These are phyloP conservation scores for Synanthedon vespiformis DNA, from an alignment of 2,888 invertebrate species.

Conservation along the genomic window DNA sequence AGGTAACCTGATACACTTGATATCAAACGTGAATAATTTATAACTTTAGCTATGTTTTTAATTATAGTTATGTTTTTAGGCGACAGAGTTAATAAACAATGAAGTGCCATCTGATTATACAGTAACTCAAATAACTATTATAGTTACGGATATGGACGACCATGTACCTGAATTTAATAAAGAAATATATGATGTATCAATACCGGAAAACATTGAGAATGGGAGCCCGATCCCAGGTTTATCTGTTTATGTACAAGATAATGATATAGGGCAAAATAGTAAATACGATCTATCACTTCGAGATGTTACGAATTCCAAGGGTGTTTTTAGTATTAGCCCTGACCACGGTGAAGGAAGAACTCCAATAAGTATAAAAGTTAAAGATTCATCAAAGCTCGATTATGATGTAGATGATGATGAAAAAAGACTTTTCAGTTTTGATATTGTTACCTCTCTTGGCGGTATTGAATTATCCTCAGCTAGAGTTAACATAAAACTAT, in stretches of 20 bases:
- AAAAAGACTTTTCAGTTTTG: constrained; percentile 73
- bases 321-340: constrained; percentile 75
- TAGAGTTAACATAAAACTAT: constrained; percentile 73
- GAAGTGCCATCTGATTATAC: constrained; percentile 77
- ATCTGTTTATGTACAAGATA: constrained; percentile 79
- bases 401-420: constrained; percentile 75
- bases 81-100: constrained; percentile 80
- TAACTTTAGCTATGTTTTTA: neutral
- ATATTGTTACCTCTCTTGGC: constrained; percentile 73
- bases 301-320: constrained; percentile 70
- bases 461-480: constrained; percentile 70
- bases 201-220: constrained; percentile 81
- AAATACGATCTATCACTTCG: constrained; percentile 74
- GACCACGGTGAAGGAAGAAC: constrained; percentile 78
- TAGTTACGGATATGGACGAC: constrained; percentile 84
- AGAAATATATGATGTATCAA: constrained; percentile 74
- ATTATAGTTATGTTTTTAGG: constrained; percentile 40
- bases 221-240: constrained; percentile 78
- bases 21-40: too few species aligned
- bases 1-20: constrained; percentile 31
- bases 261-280: constrained; percentile 80
- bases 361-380: constrained; percentile 79
- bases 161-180: constrained; percentile 79
- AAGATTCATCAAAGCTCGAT: constrained; percentile 75
- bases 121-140: constrained; percentile 78